Evolutionary conservation across 2,888 invertebrate species (phyloP), one percentile per base, ranked within the genome.

Genomic region (Thera britannica): DNA sequence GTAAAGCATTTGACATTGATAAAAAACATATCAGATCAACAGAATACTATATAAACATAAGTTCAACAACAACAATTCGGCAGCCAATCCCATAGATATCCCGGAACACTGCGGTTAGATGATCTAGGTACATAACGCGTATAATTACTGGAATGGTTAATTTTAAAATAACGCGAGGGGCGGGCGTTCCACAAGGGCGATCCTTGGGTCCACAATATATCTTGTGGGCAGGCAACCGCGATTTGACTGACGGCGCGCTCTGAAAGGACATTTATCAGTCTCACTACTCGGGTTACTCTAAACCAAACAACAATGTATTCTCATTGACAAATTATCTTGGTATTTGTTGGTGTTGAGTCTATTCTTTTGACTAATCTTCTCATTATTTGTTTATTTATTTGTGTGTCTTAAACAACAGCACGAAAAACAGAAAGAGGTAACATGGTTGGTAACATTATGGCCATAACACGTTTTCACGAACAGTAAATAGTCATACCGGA

Each of bases 211-310:
- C 87, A 90, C 89, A 93, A 93, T 93, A 92, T 91, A 93, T 93
- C 93, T 92, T 92, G 92, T 84, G 92, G 90, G 88, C 90, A 90
- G 90, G 91, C 92, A 92, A 92, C 93, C 92, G 90, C 93, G 90
- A 90, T 92, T 92, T 93, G 93, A 92, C 90, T 92, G 93, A 93
- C 93, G 91, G 90, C 90, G 88, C 84, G 84, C 90, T 88, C 90
- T 92, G 92, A 93, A 90, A 90, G 93, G 92, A 90, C 92, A 93
- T 93, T 92, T 90, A 92, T 93, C 93, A 92, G 92, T 85, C 90
- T 92, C 92, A 90, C 90, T 90, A 91, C 90, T 75, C 86, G 90
- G 91, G 91, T 89, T 90, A 90, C 91, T 88, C 88, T 90, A 90
- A 90, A 92, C 91, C 92, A 92, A 93, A 92, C 92, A 92, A 90